Percentiles rank a stretch among this genome's conserved stretches.
Conservation (phyloP, 2,888 invertebrate species). For the Cephus pygmeus region DNA sequence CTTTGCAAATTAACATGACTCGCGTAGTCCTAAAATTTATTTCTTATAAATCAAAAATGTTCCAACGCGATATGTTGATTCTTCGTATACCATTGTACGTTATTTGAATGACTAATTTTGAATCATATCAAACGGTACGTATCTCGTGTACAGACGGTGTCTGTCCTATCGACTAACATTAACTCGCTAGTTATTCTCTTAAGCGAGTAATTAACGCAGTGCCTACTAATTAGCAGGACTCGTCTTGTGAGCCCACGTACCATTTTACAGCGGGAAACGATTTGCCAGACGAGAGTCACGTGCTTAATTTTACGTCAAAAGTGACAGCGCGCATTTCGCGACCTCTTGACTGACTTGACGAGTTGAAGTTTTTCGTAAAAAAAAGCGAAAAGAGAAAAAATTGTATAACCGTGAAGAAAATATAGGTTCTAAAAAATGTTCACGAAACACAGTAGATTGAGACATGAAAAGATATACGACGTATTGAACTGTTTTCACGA, state of each 20-base stretch:
- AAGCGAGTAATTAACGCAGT: neutral
- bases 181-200: neutral
- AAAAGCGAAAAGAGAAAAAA: neutral
- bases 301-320: neutral
- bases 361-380: neutral
- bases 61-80: neutral
- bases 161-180: neutral
- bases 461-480: neutral
- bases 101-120: neutral
- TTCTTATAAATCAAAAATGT: neutral
- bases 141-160: neutral
- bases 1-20: neutral
- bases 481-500: neutral
- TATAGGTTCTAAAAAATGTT: neutral
- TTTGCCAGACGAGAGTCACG: neutral
- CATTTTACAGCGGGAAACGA: neutral
- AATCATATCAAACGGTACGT: neutral
- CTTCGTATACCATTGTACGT: neutral
- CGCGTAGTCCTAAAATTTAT: neutral
- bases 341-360: neutral
- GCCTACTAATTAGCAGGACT: neutral
- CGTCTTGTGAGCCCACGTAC: neutral
- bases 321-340: neutral
- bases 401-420: neutral
- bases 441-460: neutral